Evolutionary conservation across 2,113 vertebrate genomes (phyloP).

Genomic region (Phocoena sinus): DNA sequence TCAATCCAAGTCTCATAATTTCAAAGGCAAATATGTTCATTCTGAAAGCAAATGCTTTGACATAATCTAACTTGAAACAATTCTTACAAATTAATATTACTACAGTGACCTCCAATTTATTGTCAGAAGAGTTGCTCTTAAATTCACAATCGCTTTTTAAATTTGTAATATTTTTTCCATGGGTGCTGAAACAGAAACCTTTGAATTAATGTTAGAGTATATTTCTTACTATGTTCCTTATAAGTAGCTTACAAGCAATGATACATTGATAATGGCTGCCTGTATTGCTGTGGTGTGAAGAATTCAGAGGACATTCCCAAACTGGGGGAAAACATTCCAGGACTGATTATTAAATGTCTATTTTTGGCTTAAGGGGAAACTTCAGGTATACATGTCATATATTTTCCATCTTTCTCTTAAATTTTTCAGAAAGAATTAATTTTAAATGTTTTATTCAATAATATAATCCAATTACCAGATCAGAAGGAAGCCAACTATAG

Average conservation of each 20-base stretch:
- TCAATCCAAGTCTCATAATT: background rate
- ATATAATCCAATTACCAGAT: background rate
- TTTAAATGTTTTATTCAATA: conserved; percentile 1
- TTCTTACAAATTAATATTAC: background rate
- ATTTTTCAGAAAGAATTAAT: background rate
- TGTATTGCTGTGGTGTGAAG: background rate
- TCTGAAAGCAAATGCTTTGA: background rate
- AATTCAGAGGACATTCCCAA: background rate
- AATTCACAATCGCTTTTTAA: background rate
- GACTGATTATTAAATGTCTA: background rate
- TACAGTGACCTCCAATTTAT: background rate
- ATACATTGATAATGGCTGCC: background rate
- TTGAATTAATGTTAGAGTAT: background rate
- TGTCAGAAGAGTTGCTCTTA: background rate
- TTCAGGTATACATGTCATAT: background rate
- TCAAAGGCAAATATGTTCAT: background rate
- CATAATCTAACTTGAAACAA: background rate
- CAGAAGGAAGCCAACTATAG: background rate
- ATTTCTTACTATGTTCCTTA: background rate
- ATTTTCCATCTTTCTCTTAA: background rate
- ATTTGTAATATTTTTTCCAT: background rate
- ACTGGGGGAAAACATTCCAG: background rate
- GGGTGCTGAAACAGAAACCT: background rate
- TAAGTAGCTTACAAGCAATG: background rate
- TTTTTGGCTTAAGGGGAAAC: background rate